Conservation (phyloP, 37 sponge, comb jelly and placozoan species). For the Geodia barretti region DNA sequence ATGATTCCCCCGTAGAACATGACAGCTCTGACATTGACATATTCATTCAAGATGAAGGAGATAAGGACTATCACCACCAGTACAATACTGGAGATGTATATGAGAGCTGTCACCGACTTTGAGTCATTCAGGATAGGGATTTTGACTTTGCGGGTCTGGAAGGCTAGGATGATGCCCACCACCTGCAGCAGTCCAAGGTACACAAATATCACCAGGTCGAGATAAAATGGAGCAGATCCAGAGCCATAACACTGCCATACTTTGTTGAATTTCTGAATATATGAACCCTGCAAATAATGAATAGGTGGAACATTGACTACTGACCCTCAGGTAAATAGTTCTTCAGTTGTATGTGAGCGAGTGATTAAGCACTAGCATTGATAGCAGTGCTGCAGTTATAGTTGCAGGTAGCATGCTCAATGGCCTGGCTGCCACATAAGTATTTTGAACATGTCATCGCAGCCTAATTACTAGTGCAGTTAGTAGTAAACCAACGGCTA, state of each 20-base stretch:
- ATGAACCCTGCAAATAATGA: too few species aligned
- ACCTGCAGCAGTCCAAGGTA: constrained; percentile 32
- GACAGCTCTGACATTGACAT: constrained; percentile 15
- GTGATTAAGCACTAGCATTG: too few species aligned
- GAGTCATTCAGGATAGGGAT: constrained; percentile 47
- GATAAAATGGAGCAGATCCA: neutral
- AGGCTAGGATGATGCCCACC: constrained; percentile 21
- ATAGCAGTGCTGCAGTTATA: too few species aligned
- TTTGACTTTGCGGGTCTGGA: constrained; percentile 41
- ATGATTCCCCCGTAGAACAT: constrained; percentile 7
- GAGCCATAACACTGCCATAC: constrained; percentile 17
- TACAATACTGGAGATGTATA: constrained; percentile 38
- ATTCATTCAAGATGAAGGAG: neutral
- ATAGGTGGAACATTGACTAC: too few species aligned
- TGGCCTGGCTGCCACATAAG: too few species aligned
- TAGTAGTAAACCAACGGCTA: too few species aligned
- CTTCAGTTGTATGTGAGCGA: too few species aligned
- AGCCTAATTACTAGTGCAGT: too few species aligned
- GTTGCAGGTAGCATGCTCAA: too few species aligned
- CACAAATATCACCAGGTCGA: neutral
- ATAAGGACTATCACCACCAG: constrained; percentile 5
- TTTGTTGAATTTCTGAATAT: too few species aligned
- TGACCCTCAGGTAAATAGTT: too few species aligned
- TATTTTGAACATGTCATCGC: too few species aligned
- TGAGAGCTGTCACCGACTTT: constrained; percentile 32